Conservation (phyloP, 1,140 invertebrate species). For the Plectrocnemia conspersa region DNA sequence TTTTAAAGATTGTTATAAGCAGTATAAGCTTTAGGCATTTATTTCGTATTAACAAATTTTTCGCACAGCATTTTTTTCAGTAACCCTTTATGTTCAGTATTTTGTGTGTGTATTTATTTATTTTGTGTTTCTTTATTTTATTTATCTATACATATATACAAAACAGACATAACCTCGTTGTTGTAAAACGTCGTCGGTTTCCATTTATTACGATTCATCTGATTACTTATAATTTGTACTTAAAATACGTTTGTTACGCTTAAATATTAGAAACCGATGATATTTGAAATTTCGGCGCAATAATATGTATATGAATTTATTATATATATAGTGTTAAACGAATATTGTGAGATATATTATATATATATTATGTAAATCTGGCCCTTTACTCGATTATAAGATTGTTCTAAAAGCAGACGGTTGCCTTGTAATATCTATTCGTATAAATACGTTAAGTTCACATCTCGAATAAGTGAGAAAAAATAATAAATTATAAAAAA, state of each 20-base stretch:
- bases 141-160: too few species aligned
- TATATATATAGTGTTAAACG: background rate
- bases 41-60: constrained; percentile 15
- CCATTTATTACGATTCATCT: too few species aligned
- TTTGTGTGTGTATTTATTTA: constrained; percentile 22
- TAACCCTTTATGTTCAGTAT: constrained; percentile 14
- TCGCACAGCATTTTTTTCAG: constrained; percentile 13
- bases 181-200: too few species aligned
- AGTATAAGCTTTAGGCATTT: constrained; percentile 21
- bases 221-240: too few species aligned
- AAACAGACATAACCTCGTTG: too few species aligned
- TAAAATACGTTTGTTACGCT: too few species aligned
- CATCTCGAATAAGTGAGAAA: constrained; percentile 5
- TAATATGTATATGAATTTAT: background rate
- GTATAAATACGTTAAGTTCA: constrained; percentile 12
- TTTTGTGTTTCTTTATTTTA: constrained; percentile 11
- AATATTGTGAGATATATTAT: background rate
- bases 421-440: constrained; percentile 14
- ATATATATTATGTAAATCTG: constrained; percentile 7
- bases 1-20: constrained; percentile 16
- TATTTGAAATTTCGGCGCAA: too few species aligned
- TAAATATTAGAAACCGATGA: too few species aligned
- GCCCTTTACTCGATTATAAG: constrained; percentile 6
- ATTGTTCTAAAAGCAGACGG: constrained; percentile 9
- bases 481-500: too few species aligned